phyloP scores from a whole-genome alignment of 1,140 invertebrate genomes.

The Pseudomyrmex flavicornis region DNA sequence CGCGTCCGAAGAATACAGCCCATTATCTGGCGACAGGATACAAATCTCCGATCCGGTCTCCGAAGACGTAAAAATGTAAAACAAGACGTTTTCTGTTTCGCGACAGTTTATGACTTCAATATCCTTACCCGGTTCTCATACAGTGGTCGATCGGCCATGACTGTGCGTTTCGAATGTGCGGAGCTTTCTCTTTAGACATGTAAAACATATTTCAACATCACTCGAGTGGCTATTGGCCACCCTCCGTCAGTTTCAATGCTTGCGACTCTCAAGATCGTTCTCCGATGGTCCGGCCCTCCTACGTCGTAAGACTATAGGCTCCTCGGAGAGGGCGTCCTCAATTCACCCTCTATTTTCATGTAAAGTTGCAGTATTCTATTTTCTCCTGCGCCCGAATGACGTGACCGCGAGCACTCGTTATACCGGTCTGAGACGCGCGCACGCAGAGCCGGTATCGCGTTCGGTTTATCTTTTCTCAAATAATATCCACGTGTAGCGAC shows the following conservation, averaged over 20 bases:
- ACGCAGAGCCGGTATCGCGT: not conserved
- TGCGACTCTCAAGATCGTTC: slow-evolving; percentile 25
- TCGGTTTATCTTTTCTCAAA: slow-evolving; percentile 30
- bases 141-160: not conserved
- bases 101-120: not conserved
- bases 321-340: slow-evolving; percentile 38
- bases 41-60: slow-evolving; percentile 14
- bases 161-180: too few relatives aligned
- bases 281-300: not conserved
- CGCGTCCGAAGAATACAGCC: not conserved
- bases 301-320: slow-evolving; percentile 15
- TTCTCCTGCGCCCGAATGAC: slow-evolving; percentile 2
- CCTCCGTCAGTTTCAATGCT: slow-evolving; percentile 8
- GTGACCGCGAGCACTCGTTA: slow-evolving; percentile 49
- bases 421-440: slow-evolving; percentile 34
- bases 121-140: not conserved
- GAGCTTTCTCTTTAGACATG: not conserved
- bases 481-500: slow-evolving; percentile 35
- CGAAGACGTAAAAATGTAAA: slow-evolving; percentile 15
- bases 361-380: slow-evolving; percentile 60
- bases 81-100: slow-evolving; percentile 2
- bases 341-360: slow-evolving; percentile 69
- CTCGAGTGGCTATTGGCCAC: slow-evolving; percentile 15
- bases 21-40: slow-evolving; percentile 17
- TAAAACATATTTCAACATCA: slow-evolving; percentile 45